Conservation (phyloP, 2,888 invertebrate species). For the Serrognathus titanus region DNA sequence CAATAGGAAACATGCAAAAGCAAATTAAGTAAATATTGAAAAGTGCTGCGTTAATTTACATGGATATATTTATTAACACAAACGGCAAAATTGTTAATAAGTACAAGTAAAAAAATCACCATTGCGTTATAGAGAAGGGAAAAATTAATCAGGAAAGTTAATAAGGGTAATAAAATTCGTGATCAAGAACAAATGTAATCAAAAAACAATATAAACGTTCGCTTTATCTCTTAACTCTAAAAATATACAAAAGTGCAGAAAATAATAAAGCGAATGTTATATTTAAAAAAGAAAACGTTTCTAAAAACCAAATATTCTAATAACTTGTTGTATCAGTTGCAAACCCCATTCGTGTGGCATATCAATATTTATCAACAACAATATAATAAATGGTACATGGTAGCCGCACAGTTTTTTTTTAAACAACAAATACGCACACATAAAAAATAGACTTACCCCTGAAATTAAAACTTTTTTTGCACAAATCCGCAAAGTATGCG, state of each 20-base stretch:
- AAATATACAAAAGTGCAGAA: neutral
- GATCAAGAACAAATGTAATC: slow-evolving; percentile 14
- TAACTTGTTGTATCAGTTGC: slow-evolving; percentile 32
- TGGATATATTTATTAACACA: neutral
- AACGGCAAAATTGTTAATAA: neutral
- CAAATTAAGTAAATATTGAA: neutral
- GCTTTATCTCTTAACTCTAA: neutral
- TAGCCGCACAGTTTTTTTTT: neutral
- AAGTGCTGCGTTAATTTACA: neutral
- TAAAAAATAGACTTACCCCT: slow-evolving; percentile 14
- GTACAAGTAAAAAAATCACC: neutral
- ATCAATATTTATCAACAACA: slow-evolving; percentile 24
- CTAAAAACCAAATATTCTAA: neutral
- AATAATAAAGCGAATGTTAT: slow-evolving; percentile 18
- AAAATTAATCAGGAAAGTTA: slow-evolving; percentile 8
- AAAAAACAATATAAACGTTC: slow-evolving; percentile 11
- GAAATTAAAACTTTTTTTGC: neutral
- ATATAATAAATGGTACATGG: slow-evolving; percentile 13
- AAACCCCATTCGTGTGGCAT: slow-evolving; percentile 39
- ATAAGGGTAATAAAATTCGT: slow-evolving; percentile 11
- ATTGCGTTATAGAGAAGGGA: neutral
- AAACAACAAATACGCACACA: neutral
- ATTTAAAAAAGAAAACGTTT: slow-evolving; percentile 2
- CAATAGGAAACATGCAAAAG: too few species aligned
- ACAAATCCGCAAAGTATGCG: slow-evolving; percentile 1